Evolutionary conservation across 2,888 invertebrate species (phyloP), one percentile per base, ranked within the genome.

Genomic region (Cheilosia urbana): DNA sequence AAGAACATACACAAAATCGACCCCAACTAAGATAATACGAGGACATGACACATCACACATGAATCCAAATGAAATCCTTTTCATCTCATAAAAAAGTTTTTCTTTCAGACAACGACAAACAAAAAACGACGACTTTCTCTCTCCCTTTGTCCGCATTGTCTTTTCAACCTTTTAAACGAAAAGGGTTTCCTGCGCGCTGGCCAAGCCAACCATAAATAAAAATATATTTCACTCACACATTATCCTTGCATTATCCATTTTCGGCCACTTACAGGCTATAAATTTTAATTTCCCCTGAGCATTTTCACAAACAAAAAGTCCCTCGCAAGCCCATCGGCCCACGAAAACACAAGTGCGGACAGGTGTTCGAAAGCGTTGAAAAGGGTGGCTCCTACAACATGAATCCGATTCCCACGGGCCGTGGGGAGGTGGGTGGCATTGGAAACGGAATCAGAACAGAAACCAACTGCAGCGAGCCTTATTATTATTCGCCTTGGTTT

Each of bases 181-280:
- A 75, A 75, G 69, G 79, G 75, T 75, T 78, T 51, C 53, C 34
- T 24, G 47, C 51, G 47, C 17, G 47, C 17, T 27, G 17, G 30
- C 30, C 58, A n/a, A 24, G 13, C 30, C 51, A 65, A 66, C 69
- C 69, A 84, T 84, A 84, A 71, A 76, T 62, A 80, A 80, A 84
- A 80, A 84, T 71, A 75, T 71, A 71, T 84, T 69, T 71, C 75
- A 60, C 60, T 71, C 80, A 80, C 84, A 84, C 69, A 80, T 80
- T 76, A 80, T 84, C 75, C 75, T 65, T 71, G 55, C 75, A 84
- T 80, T 80, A 80, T 75, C 80, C 84, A 84, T 84, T 84, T 84
- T 84, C 58, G 80, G 80, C 65, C 75, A 84, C 84, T 84, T 84
- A 80, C 69, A 58, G 40, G 80, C 58, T 66, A 76, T 80, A 76